phyloP scores from a whole-genome alignment of 2,113 vertebrate species.

The Cochlearius cochlearius region DNA sequence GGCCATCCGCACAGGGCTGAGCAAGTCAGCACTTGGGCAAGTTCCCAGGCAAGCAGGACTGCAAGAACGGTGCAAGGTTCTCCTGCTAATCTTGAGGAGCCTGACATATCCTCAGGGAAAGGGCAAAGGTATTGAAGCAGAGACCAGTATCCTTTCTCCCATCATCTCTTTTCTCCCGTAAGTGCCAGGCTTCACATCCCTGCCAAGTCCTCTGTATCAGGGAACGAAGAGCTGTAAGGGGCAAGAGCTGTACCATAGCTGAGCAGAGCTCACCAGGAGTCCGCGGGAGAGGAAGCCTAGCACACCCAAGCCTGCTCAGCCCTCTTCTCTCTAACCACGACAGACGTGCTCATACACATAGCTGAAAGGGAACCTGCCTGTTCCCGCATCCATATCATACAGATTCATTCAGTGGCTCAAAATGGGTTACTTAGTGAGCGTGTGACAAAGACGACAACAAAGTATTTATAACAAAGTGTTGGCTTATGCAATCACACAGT shows the following conservation, averaged over 20 bases:
- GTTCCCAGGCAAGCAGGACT: neutral
- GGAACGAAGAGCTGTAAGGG: accelerated
- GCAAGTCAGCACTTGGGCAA: accelerated
- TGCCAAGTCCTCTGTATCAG: accelerated
- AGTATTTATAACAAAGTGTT: neutral
- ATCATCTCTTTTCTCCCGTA: neutral
- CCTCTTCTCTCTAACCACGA: neutral
- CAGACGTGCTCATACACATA: accelerated
- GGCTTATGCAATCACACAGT: neutral
- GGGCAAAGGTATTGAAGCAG: neutral
- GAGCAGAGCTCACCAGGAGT: accelerated
- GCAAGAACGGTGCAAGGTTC: neutral
- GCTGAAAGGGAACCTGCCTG: neutral
- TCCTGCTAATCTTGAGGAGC: neutral
- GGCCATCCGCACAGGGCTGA: accelerated
- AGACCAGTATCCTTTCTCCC: neutral
- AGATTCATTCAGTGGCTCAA: neutral
- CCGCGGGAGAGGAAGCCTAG: neutral
- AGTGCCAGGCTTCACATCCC: neutral
- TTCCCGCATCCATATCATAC: neutral
- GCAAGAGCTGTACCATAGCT: neutral
- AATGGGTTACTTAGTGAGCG: neutral
- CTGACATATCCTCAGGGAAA: neutral
- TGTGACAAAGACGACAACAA: neutral
- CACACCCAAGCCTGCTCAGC: accelerated